Conservation (phyloP, 2,888 invertebrate genomes). For the Branchinecta sandiegonensis region DNA sequence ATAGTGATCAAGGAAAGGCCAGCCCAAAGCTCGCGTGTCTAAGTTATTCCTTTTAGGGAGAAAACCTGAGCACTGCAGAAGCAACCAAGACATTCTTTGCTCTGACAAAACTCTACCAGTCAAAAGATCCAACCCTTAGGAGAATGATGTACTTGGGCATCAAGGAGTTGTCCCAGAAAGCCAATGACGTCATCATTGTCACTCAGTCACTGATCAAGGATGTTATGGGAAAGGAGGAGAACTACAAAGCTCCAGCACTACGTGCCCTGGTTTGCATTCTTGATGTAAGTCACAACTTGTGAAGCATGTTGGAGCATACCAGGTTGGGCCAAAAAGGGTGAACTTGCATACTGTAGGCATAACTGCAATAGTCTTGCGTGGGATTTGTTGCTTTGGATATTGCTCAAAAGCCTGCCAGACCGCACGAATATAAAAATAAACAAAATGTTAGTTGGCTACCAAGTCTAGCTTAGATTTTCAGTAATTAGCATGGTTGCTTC, state of each 20-base stretch:
- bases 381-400: too few species aligned
- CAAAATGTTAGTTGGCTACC: too few species aligned
- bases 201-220: conserved; percentile 94
- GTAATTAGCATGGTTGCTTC: too few species aligned
- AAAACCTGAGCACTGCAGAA: conserved; percentile 77
- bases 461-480: too few species aligned
- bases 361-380: too few species aligned
- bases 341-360: too few species aligned
- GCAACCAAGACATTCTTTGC: conserved; percentile 99
- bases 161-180: conserved; percentile 80
- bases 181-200: conserved; percentile 98
- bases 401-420: too few species aligned
- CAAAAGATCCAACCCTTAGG: conserved; percentile 81
- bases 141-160: conserved; percentile 92
- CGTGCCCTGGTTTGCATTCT: conserved; percentile 94
- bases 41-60: conserved; percentile 46
- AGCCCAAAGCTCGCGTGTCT: not conserved
- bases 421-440: too few species aligned
- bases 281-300: conserved; percentile 44
- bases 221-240: conserved; percentile 91
- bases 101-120: conserved; percentile 97
- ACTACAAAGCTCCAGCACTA: conserved; percentile 88
- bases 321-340: too few species aligned
- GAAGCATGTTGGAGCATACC: too few species aligned
- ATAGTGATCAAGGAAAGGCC: too few species aligned